Evolutionary conservation across 1,140 invertebrate genomes (phyloP).

Genomic region (Drosophila parvula): DNA sequence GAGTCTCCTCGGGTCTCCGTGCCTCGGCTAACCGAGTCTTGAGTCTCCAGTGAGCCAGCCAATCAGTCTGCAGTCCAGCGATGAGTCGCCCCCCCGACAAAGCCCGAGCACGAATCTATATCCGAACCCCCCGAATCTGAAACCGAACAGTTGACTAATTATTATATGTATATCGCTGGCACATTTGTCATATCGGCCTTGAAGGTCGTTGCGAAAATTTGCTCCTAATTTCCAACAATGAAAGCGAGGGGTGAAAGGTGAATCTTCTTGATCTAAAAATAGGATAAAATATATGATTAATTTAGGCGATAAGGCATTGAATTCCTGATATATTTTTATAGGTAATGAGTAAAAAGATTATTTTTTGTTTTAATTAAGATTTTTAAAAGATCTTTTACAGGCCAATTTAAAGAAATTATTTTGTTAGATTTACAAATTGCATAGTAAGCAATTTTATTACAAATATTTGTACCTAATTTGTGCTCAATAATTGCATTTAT

Average conservation of each 20-base stretch:
- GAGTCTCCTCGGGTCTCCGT: slow-evolving; percentile 24
- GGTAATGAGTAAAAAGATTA: too few species aligned
- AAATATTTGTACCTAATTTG: too few species aligned
- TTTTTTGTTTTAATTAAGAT: too few species aligned
- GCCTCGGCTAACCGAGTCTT: slow-evolving; percentile 4
- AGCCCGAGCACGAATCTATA: slow-evolving; percentile 15
- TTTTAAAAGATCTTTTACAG: too few species aligned
- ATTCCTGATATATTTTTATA: too few species aligned
- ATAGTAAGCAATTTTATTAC: too few species aligned
- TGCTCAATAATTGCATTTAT: too few species aligned
- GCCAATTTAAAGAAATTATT: too few species aligned
- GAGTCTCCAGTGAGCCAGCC: slow-evolving; percentile 49
- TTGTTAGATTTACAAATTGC: too few species aligned
- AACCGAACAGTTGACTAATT: slow-evolving; percentile 29
- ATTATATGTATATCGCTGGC: slow-evolving; percentile 13
- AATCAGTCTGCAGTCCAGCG: slow-evolving; percentile 57
- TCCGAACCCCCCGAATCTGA: slow-evolving; percentile 1
- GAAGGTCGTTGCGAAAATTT: slow-evolving; percentile 22
- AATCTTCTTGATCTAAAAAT: neutral
- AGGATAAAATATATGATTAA: too few species aligned
- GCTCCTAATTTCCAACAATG: slow-evolving; percentile 16
- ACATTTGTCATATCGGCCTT: slow-evolving; percentile 24
- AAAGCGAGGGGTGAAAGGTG: slow-evolving; percentile 11
- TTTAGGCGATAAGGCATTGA: too few species aligned
- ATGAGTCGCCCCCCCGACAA: slow-evolving; percentile 12